Percentiles rank a stretch among this genome's conserved stretches.
Evolutionary conservation across 92 coral and sea anemone species (phyloP).

Genomic region (Epizoanthus stellaris): DNA sequence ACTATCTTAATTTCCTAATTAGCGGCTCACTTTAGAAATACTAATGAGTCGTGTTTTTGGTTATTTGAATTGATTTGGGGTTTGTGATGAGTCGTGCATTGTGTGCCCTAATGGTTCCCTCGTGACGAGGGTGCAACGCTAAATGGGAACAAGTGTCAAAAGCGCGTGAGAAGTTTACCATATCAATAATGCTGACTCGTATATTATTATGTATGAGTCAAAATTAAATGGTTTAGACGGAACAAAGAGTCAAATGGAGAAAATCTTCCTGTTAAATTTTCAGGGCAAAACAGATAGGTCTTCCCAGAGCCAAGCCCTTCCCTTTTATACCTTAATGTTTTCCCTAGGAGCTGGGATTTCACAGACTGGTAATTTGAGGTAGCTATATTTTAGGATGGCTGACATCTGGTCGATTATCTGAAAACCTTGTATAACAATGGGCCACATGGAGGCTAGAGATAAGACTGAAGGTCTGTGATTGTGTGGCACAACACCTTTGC

Average conservation of each 20-base stretch:
- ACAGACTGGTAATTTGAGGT: slow-evolving; percentile 64
- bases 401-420: slow-evolving; percentile 99
- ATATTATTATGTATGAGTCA: slow-evolving; percentile 64
- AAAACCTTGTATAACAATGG: slow-evolving; percentile 91
- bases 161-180: slow-evolving; percentile 65
- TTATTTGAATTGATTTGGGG: slow-evolving; percentile 46
- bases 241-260: slow-evolving; percentile 60
- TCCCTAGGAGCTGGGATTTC: slow-evolving; percentile 15
- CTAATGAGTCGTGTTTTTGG: slow-evolving; percentile 68
- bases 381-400: slow-evolving; percentile 80
- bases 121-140: slow-evolving; percentile 33
- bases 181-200: slow-evolving; percentile 67
- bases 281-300: slow-evolving; percentile 9
- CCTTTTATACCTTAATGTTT: slow-evolving; percentile 18
- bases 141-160: slow-evolving; percentile 54
- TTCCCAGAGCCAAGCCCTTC: neutral
- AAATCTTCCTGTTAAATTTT: slow-evolving; percentile 16
- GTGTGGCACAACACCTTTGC: slow-evolving; percentile 79
- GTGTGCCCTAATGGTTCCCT: slow-evolving; percentile 28
- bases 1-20: slow-evolving; percentile 75
- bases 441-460: slow-evolving; percentile 94
- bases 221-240: slow-evolving; percentile 57
- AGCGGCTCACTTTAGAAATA: slow-evolving; percentile 80
- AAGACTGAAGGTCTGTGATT: slow-evolving; percentile 72
- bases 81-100: slow-evolving; percentile 29